Evolutionary conservation across 2,888 invertebrate species (phyloP), one percentile per base, ranked within the genome.

Genomic region (Orthonevra nobilis): DNA sequence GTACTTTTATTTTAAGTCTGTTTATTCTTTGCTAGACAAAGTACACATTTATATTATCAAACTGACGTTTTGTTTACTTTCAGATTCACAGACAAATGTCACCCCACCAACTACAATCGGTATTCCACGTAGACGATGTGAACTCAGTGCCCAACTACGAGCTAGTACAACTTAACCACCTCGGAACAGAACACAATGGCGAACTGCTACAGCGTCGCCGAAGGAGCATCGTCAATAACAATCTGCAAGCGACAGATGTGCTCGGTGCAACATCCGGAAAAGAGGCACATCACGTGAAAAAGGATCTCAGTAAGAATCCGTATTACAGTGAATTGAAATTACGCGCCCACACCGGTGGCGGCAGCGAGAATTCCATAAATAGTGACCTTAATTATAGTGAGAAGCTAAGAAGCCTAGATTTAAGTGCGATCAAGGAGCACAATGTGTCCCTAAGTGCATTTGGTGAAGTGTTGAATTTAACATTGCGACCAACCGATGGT

Each of bases 21-120:
- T n/a, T n/a, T n/a, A n/a, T n/a, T n/a, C n/a, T n/a, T n/a, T n/a
- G n/a, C n/a, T n/a, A n/a, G n/a, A n/a, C n/a, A n/a, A n/a, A n/a
- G n/a, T n/a, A n/a, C n/a, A n/a, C n/a, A n/a, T n/a, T n/a, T n/a
- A n/a, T n/a, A n/a, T n/a, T n/a, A 36, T 23, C 0, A 28, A 1
- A 14, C 68, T 58, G 73, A 81, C 64, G 9, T 74, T 64, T 81
- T 81, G 84, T 83, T 85, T 88, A 87, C 87, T 93, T 92, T 54
- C 93, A 96, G 96, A 92, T 96, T 86, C 96, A 97, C 91, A 94
- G 94, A 90, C 94, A 94, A 87, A 96, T 97, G 96, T 94, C 94
- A 83, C 89, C 92, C 86, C 94, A 94, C 81, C 96, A 97, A 90
- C 90, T 96, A 86, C 91, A 92, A 87, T 92, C 92, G 86, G 92